Evolutionary conservation across 1,140 invertebrate genomes (phyloP), one percentile per base, ranked within the genome.

Genomic region (Caenorhabditis latens): DNA sequence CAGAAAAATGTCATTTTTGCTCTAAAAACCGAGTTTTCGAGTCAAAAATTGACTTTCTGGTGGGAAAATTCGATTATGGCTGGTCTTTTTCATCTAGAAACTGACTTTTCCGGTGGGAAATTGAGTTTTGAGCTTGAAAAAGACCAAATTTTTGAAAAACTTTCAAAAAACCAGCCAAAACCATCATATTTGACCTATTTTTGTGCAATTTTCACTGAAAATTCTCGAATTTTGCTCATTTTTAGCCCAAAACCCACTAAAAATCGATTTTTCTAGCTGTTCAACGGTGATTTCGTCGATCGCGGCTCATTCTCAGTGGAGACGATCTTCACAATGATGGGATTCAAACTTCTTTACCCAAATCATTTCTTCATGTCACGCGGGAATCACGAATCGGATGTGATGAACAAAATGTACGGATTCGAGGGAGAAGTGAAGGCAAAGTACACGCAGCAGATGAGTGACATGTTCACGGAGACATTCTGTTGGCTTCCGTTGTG

Each of bases 321-420:
- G 94, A 99, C 98, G 93, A 99, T 99, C 92, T 97, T 99, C 93
- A 96, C 96, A 32, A 94, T 99, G 63, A 98, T 99, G 93, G 96
- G 97, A 89, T 99, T 97, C 93, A 99, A 99, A 93, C 94, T 99
- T 82, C 94, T 99, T 14, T 99, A 96, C 94, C 98, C 98, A 0
- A 95, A 99, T 93, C 96, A 99, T 93, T 99, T 99, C 93, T 99
- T 95, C 93, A 97, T 99, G 96, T 96, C 97, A 0, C 95, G 98
- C 95, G 98, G 97, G 50, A 99, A 99, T 93, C 98, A 99, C 93
- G 98, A 99, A 93, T 98, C 96, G 91, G 95, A 95, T 32, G 97
- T 96, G 19, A 99, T 99, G 98, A 99, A 99, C 94, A 97, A 98
- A 93, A 98, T 99, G 96, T 99, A 99, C 93, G 98, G 98, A 24